These are phyloP conservation scores for Barypeithes pellucidus DNA, from an alignment of 2,888 invertebrate genomes.

Conservation along the genomic window DNA sequence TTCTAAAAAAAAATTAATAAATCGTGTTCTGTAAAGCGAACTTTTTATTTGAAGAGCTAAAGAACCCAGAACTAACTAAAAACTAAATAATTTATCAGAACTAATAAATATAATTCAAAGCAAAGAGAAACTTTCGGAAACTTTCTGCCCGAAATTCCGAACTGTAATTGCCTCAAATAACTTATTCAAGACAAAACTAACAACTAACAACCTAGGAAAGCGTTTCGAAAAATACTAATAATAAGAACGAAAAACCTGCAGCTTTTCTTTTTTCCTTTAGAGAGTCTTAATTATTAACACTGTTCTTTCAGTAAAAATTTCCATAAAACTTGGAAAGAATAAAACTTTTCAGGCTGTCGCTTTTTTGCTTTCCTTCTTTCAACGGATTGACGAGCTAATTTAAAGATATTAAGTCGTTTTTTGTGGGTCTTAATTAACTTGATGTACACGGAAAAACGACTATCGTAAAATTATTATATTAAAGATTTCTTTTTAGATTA, in stretches of 20 bases:
- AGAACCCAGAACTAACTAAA: neutral
- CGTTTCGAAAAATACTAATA: conserved; percentile 6
- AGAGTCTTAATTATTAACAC: conserved; percentile 38
- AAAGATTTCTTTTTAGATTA: no score
- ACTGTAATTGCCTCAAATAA: neutral
- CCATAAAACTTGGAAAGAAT: conserved; percentile 31
- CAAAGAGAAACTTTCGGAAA: neutral
- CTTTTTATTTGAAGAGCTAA: neutral
- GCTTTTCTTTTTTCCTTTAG: conserved; percentile 35
- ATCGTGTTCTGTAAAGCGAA: no score
- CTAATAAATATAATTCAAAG: neutral
- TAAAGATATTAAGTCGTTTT: conserved; percentile 36
- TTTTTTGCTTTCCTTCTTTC: conserved; percentile 26
- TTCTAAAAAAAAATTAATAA: neutral
- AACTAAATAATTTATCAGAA: neutral
- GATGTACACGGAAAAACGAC: no score
- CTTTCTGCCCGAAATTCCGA: neutral
- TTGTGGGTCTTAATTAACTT: conserved; percentile 16
- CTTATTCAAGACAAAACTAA: conserved; percentile 4
- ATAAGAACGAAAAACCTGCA: conserved; percentile 30
- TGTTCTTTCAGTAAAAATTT: conserved; percentile 23
- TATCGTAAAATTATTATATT: no score
- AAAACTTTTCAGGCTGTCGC: conserved; percentile 24
- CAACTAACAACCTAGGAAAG: conserved; percentile 8
- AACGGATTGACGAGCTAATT: conserved; percentile 33